phyloP scores from a whole-genome alignment of 2,113 vertebrate genomes.

The Paramisgurnus dabryanus region DNA sequence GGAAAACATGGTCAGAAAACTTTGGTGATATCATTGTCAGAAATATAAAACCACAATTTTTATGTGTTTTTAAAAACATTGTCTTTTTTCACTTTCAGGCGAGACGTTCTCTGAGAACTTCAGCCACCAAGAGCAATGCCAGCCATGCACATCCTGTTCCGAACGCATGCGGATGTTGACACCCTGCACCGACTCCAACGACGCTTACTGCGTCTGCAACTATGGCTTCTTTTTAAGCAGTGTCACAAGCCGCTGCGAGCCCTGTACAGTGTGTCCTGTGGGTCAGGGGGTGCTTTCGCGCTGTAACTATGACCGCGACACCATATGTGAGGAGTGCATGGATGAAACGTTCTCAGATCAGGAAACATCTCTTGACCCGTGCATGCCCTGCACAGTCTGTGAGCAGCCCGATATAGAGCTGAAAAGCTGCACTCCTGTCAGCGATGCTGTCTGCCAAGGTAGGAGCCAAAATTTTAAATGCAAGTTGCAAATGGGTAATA shows the following conservation, averaged over 20 bases:
- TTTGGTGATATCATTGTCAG: too few relatives aligned
- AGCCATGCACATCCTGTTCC: slow-evolving; percentile 82
- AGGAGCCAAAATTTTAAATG: slow-evolving; percentile 41
- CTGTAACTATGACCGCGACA: slow-evolving; percentile 81
- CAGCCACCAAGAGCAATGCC: slow-evolving; percentile 86
- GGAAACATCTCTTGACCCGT: slow-evolving; percentile 88
- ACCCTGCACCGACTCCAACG: slow-evolving; percentile 90
- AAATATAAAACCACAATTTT: too few relatives aligned
- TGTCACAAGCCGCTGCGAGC: slow-evolving; percentile 66
- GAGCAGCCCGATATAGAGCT: slow-evolving; percentile 74
- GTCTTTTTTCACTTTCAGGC: slow-evolving; percentile 65
- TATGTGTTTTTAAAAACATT: too few relatives aligned
- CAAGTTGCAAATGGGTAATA: neutral
- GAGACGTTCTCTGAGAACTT: slow-evolving; percentile 87
- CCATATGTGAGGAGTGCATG: slow-evolving; percentile 83
- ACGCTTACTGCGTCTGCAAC: slow-evolving; percentile 86
- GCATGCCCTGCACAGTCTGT: slow-evolving; percentile 89
- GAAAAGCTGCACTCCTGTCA: slow-evolving; percentile 75
- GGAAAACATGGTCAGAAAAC: too few relatives aligned
- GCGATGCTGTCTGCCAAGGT: slow-evolving; percentile 84
- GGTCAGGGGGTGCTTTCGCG: slow-evolving; percentile 83
- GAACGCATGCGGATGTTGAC: slow-evolving; percentile 85
- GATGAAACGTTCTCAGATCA: slow-evolving; percentile 88
- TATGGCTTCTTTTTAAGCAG: slow-evolving; percentile 81
- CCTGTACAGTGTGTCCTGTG: slow-evolving; percentile 80